Evolutionary conservation across 2,888 invertebrate species (phyloP).

Genomic region (Poecilobothrus nobilitatus): DNA sequence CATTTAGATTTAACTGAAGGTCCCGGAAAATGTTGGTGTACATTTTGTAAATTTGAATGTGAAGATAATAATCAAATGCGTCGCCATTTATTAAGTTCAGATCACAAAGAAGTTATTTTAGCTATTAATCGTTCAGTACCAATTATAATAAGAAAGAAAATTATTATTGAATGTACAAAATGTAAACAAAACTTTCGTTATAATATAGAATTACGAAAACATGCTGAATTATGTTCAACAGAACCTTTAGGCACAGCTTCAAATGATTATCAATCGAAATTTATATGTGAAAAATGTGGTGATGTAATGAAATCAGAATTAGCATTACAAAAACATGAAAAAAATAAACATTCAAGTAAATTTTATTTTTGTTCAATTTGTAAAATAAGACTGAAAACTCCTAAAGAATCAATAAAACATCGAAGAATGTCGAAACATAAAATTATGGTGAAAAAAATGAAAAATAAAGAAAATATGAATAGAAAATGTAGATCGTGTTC

Average conservation of each 20-base stretch:
- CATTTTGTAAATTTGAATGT: conserved; percentile 63
- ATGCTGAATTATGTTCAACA: conserved; percentile 48
- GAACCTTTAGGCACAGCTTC: conserved; percentile 48
- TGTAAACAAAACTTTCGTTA: conserved; percentile 64
- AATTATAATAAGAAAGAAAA: conserved; percentile 62
- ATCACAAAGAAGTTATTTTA: conserved; percentile 64
- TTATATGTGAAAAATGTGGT: conserved; percentile 54
- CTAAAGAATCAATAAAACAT: conserved; percentile 56
- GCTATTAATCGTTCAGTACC: conserved; percentile 74
- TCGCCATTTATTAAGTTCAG: conserved; percentile 55
- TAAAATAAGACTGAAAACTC: conserved; percentile 52
- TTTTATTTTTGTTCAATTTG: conserved; percentile 63
- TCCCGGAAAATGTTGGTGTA: conserved; percentile 62
- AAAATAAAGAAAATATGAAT: conserved; percentile 43
- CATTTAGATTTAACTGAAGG: conserved; percentile 46
- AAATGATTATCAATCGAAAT: conserved; percentile 57
- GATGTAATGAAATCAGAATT: conserved; percentile 53
- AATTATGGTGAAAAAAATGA: conserved; percentile 47
- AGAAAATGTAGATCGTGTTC: conserved; percentile 55
- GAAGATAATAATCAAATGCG: conserved; percentile 57
- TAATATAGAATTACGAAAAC: conserved; percentile 63
- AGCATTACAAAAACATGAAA: conserved; percentile 60
- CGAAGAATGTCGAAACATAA: conserved; percentile 58
- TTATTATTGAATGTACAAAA: conserved; percentile 54
- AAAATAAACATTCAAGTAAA: conserved; percentile 51